A percentile compares a stretch with the other conserved stretches of the same genome.
Conservation (phyloP, 64 coral and sea anemone species). For the Platygyra sinensis region DNA sequence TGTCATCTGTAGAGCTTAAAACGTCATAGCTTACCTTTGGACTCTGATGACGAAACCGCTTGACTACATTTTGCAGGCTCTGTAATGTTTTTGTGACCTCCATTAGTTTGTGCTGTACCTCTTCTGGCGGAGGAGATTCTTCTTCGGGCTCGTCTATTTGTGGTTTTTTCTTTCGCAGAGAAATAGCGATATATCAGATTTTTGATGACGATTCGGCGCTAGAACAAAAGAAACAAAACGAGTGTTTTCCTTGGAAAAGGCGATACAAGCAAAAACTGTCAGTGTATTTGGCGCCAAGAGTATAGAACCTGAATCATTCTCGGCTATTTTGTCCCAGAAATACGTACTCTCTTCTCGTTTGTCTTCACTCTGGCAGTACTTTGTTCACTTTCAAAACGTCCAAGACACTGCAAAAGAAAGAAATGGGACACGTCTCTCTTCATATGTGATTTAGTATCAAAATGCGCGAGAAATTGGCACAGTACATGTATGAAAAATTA, state of each 20-base stretch:
- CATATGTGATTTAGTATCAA: no score
- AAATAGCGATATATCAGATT: constrained; percentile 49
- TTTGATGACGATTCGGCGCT: constrained; percentile 47
- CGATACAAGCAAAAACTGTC: no score
- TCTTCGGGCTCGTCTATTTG: neutral
- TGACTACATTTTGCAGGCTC: constrained; percentile 1
- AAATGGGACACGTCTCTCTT: no score
- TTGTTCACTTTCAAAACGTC: neutral
- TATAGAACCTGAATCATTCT: no score
- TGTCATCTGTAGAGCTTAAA: no score
- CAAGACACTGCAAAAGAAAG: constrained; percentile 11
- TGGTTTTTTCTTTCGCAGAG: constrained; percentile 12
- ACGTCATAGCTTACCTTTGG: no score
- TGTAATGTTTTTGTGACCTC: constrained; percentile 36
- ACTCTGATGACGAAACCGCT: no score
- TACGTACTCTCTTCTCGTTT: constrained; percentile 10
- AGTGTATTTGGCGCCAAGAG: no score
- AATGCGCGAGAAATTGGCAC: no score
- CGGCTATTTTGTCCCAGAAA: neutral
- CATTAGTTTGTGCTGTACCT: constrained; percentile 6
- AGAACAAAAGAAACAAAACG: neutral
- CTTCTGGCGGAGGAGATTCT: neutral
- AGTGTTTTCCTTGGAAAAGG: no score
- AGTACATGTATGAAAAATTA: no score
- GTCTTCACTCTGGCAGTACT: neutral